Base-by-base conservation (phyloP, 2,888 invertebrate species). In the Bibio marci region DNA sequence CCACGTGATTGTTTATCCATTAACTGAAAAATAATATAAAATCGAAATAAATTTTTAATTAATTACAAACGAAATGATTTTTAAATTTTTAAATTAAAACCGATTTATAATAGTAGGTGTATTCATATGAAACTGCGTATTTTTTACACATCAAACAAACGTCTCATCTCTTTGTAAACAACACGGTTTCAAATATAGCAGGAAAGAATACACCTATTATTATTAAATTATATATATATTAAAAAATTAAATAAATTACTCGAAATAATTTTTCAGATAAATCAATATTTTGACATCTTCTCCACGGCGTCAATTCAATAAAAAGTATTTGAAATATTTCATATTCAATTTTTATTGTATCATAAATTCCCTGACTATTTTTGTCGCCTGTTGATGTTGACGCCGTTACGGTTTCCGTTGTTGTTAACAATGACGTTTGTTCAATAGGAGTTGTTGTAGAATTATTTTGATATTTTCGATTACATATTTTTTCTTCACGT, bases 301-400 rank as follows among this genome's bases (percentile, higher is more conserved):
- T 85, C 95, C 95, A 97, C 0, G 94, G 90, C 3, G 90, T 86
- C 19, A 95, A 63, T 1, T 83, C 81, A 12, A 75, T 71, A 59
- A 91, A 90, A 41, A 95, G 66, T 39, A 80, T 75, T 48, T 80
- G 76, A 62, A 95, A 97, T 54, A 90, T 80, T 45, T 86, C 80
- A 59, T 79, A 92, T 63, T 95, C 92, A 3, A 95, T 66, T 54
- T 78, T 73, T 56, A 88, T 91, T 0, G 75, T 74, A 55, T 90
- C 88, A 53, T 86, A 86, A 0, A 87, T 86, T 15, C 83, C 85
- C 8, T 22, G 22, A 22, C 8, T 4, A 22, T 22, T 22, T 4
- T 22, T 8, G 67, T 33, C 73, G 65, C 15, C 22, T 6, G 32
- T 17, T 32, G 25, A 39, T 10, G 25, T 22, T 18, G 25, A 28